Evolutionary conservation across 1,140 invertebrate genomes (phyloP), one percentile per base, ranked within the genome.

Genomic region (Atta texana): DNA sequence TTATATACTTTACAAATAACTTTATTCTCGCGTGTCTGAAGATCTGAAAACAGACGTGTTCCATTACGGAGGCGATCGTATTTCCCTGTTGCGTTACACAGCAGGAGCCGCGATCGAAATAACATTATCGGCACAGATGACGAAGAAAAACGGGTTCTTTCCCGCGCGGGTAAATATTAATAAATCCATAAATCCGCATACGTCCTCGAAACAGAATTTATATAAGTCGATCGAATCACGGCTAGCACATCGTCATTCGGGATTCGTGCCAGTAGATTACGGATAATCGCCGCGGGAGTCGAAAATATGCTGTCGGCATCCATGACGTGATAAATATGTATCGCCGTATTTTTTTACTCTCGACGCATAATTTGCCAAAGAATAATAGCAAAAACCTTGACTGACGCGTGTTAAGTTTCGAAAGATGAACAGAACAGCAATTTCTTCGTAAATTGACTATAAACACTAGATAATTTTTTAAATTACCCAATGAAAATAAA

Each of bases 151-250:
- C 80, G 80, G 69, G 28, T 75, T 75, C 24, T 57, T 53, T 68
- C 55, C 53, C 39, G 69, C 24, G 69, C 55, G 39, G 55, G 55
- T 69, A 84, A 84, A 84, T 84, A 84, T 84, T 84, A 84, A 84
- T 84, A 84, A 44, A 75, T 3, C 80, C 69, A 84, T 84, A 84
- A 84, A 84, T 84, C 39, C 80, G 69, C 72, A 74, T 75, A 21
- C 28, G 80, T 84, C 55, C 28, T 74, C 71, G 69, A 16, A 84
- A 84, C 80, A 69, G 69, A 69, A 84, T 84, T 84, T 75, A 74
- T 84, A 84, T 84, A 84, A 84, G 39, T 84, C 55, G 69, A 84
- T 84, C 69, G 55, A 84, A 84, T 84, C 55, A 44, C 80, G 69
- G 80, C 39, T 68, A n/a, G n/a, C 24, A 74, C 71, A 72, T 31